Evolutionary conservation across 1,140 invertebrate species (phyloP), one percentile per base, ranked within the genome.

Genomic region (Pseudomyrmex concolor): DNA sequence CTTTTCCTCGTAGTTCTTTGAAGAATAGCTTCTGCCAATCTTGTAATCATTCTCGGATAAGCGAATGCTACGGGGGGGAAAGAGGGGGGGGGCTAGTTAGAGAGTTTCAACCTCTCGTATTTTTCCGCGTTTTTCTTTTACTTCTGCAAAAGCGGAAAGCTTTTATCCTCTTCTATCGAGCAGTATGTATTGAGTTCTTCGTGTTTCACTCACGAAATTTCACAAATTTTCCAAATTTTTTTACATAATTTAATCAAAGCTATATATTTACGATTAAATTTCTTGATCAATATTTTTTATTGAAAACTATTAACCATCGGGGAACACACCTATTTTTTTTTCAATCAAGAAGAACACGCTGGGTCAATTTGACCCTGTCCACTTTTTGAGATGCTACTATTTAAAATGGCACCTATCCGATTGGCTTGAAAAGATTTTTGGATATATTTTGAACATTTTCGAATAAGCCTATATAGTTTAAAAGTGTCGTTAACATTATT

Each of bases 31-130:
- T 34, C 45, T 48, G 66, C n/a, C 45, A 60, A 34, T 15, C 54
- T 80, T 43, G 66, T 78, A 70, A 71, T 71, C 54, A 48, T 78
- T 70, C 66, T 70, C 64, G 43, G 51, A 80, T 71, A 80, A 70
- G 34, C 76, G 43, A 22, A n/a, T 15, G 25, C 19, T 19, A 15
- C 7, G 34, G 25, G 8, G 45, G 17, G 10, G 25, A n/a, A n/a
- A n/a, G 0, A 3, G 2, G 2, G 25, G 55, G 25, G 48, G 43
- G 5, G 48, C 54, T 48, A 55, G 43, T 25, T 76, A 34, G 57
- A 70, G 54, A 48, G 22, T 57, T 66, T 54, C 19, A 19, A 1
- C n/a, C n/a, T 50, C 59, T 22, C 60, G 2, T 13, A 5, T 2
- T 2, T 64, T 51, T 76, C 17, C 12, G 13, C 25, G 10, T 13